These are phyloP conservation scores for Lepus americanus DNA, from an alignment of 2,113 vertebrate species.

Conservation along the genomic window DNA sequence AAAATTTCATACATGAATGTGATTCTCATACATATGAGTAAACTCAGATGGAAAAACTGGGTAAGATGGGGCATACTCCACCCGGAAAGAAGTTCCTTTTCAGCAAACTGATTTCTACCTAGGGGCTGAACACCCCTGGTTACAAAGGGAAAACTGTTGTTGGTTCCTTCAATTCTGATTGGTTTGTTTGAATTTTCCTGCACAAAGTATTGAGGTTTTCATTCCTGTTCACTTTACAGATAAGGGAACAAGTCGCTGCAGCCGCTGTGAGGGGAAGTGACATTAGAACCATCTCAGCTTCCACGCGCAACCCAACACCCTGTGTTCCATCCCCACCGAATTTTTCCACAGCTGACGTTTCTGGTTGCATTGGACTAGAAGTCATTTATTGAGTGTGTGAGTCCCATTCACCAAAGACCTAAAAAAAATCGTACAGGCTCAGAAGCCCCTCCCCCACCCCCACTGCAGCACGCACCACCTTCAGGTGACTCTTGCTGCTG, in stretches of 20 bases:
- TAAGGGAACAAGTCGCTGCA: not conserved
- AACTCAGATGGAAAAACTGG: not conserved
- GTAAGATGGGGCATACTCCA: not conserved
- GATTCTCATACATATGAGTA: not conserved
- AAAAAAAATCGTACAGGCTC: not conserved
- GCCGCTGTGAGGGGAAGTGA: not conserved
- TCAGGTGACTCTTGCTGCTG: not conserved
- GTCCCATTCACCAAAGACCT: not conserved
- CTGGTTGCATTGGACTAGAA: not conserved
- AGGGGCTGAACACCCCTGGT: not conserved
- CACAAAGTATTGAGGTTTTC: not conserved
- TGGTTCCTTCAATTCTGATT: not conserved
- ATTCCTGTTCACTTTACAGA: not conserved
- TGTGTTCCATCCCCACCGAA: not conserved
- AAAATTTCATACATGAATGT: not conserved
- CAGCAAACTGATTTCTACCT: not conserved
- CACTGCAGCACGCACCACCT: not conserved
- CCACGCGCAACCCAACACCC: not conserved
- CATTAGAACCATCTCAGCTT: not conserved
- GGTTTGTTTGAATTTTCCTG: conserved; percentile 10
- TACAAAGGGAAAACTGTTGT: not conserved
- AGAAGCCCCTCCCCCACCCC: not conserved
- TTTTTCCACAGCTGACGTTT: not conserved
- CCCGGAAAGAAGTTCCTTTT: not conserved
- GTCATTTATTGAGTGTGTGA: not conserved